A percentile compares a stretch with the other conserved stretches of the same genome.
Conservation (phyloP, 2,888 invertebrate species). For the Zhuqinia jingwanae region DNA sequence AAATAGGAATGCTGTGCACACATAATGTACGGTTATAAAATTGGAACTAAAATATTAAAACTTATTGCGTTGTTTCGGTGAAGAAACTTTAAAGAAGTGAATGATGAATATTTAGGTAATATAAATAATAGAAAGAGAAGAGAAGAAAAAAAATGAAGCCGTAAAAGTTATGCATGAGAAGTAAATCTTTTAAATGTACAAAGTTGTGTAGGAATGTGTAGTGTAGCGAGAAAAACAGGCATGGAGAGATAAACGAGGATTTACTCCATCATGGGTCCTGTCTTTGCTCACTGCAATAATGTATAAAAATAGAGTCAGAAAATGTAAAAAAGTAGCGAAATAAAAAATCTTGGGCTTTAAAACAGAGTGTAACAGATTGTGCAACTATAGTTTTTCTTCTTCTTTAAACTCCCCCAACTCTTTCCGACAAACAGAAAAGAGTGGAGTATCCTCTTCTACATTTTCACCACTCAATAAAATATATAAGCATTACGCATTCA, state of each 20-base stretch:
- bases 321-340: not conserved
- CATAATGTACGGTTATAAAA: too few species aligned
- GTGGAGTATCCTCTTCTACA: too few species aligned
- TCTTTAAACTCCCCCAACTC: too few species aligned
- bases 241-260: slow-evolving; percentile 29
- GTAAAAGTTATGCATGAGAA: not conserved
- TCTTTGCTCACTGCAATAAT: not conserved
- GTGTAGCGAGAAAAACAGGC: slow-evolving; percentile 2
- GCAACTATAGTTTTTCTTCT: too few species aligned
- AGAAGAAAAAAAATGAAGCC: not conserved
- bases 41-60: too few species aligned
- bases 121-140: not conserved
- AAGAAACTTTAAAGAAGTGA: not conserved
- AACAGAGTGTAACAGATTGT: too few species aligned
- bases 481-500: too few species aligned
- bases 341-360: not conserved
- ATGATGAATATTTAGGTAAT: not conserved
- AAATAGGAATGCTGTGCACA: too few species aligned
- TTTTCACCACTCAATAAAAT: too few species aligned
- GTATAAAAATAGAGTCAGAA: not conserved
- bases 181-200: slow-evolving; percentile 24
- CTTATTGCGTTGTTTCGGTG: too few species aligned
- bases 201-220: not conserved
- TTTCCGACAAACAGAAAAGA: too few species aligned
- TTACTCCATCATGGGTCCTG: not conserved